phyloP scores from a whole-genome alignment of 2,888 invertebrate species.

The Plebejus anna region DNA sequence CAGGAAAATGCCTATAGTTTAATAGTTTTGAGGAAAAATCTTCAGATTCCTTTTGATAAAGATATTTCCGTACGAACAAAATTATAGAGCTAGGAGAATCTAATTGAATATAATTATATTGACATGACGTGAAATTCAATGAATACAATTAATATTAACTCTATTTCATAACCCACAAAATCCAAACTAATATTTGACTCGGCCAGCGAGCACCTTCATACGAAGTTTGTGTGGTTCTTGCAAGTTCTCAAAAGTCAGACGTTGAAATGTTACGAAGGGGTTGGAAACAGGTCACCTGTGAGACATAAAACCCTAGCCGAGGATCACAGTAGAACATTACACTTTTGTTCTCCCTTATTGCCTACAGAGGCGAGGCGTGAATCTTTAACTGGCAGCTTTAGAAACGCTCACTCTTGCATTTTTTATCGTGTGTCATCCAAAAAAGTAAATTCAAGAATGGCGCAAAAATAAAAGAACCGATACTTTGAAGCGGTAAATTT shows the following conservation, averaged over 20 bases:
- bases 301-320: slow-evolving; percentile 8
- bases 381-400: slow-evolving; percentile 12
- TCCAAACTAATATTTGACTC: not conserved
- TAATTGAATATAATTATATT: not conserved
- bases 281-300: slow-evolving; percentile 16
- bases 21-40: no score
- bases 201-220: not conserved
- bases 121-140: not conserved
- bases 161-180: not conserved
- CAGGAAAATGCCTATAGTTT: no score
- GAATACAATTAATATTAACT: not conserved
- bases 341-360: slow-evolving; percentile 15
- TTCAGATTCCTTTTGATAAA: no score
- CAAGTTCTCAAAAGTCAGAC: slow-evolving; percentile 9
- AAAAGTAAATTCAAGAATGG: not conserved
- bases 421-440: not conserved
- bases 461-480: not conserved
- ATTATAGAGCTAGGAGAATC: not conserved
- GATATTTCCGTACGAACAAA: no score
- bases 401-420: not conserved
- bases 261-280: not conserved
- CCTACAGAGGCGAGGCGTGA: not conserved
- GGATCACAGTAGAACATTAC: not conserved
- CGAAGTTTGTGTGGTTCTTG: slow-evolving; percentile 18
- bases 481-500: not conserved